Evolutionary conservation across 2,888 invertebrate genomes (phyloP).

Genomic region (Cenopis cana): DNA sequence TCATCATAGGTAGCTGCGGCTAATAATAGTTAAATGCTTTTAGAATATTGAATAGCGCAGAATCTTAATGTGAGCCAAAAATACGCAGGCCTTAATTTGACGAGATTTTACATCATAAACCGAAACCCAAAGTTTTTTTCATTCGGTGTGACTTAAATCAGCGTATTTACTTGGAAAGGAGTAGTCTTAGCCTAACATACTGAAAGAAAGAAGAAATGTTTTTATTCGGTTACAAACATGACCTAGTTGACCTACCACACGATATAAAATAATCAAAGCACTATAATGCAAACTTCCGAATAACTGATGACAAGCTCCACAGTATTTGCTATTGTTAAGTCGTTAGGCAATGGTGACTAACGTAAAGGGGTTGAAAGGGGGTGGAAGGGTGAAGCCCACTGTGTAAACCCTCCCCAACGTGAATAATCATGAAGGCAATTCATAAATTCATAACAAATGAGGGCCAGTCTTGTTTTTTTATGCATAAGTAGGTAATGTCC

Average conservation of each 20-base stretch:
- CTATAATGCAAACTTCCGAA: conserved; percentile 35
- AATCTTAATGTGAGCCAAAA: too few relatives aligned
- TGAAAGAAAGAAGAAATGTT: not conserved
- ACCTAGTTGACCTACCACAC: conserved; percentile 13
- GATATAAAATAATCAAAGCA: conserved; percentile 25
- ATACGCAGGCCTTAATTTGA: too few relatives aligned
- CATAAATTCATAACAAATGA: conserved; percentile 40
- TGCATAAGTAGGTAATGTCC: conserved; percentile 12
- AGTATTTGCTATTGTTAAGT: conserved; percentile 40
- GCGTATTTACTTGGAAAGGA: too few relatives aligned
- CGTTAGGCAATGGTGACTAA: conserved; percentile 28
- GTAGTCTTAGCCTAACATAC: not conserved
- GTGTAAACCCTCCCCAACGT: conserved; percentile 25
- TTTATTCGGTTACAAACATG: conserved; percentile 6
- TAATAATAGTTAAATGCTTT: too few relatives aligned
- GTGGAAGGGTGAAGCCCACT: conserved; percentile 5
- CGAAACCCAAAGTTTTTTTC: too few relatives aligned
- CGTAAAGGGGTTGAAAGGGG: conserved; percentile 26
- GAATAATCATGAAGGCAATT: conserved; percentile 41
- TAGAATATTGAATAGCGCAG: too few relatives aligned
- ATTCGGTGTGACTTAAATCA: too few relatives aligned
- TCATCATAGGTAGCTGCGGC: too few relatives aligned
- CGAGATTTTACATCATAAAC: too few relatives aligned
- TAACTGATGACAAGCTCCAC: conserved; percentile 38
- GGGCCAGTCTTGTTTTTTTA: conserved; percentile 21